Evolutionary conservation across 2,113 vertebrate species (phyloP).

Genomic region (Peromyscus polionotus): DNA sequence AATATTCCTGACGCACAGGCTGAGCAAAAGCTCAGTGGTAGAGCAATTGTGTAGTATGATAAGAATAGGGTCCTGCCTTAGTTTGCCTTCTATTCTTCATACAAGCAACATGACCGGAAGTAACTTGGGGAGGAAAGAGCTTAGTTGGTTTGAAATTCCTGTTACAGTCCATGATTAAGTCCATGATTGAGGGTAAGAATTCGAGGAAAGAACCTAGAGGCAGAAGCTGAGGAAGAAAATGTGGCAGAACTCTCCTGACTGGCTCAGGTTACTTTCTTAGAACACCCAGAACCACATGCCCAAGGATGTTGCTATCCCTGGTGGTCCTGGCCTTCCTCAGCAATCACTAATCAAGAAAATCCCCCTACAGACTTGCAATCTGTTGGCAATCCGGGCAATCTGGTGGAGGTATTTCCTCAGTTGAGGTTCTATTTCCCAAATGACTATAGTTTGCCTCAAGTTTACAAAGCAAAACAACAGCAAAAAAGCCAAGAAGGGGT

Average conservation of each 20-base stretch:
- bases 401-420: not conserved
- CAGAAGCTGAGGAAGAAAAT: not conserved
- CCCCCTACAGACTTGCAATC: not conserved
- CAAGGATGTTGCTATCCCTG: not conserved
- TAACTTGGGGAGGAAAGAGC: not conserved
- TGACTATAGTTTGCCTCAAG: not conserved
- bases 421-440: not conserved
- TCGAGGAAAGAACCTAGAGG: not conserved
- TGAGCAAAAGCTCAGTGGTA: not conserved
- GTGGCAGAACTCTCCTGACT: not conserved
- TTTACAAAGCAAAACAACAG: not conserved
- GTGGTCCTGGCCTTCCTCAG: not conserved
- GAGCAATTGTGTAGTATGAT: not conserved
- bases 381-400: not conserved
- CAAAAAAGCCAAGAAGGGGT: no score
- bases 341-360: not conserved
- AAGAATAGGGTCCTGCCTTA: not conserved
- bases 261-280: not conserved
- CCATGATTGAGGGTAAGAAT: not conserved
- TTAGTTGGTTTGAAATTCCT: not conserved
- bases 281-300: not conserved
- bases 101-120: not conserved
- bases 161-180: not conserved
- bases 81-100: not conserved
- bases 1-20: not conserved